Evolutionary conservation across 2,888 invertebrate genomes (phyloP), one percentile per base, ranked within the genome.

Genomic region (Cinara cedri): DNA sequence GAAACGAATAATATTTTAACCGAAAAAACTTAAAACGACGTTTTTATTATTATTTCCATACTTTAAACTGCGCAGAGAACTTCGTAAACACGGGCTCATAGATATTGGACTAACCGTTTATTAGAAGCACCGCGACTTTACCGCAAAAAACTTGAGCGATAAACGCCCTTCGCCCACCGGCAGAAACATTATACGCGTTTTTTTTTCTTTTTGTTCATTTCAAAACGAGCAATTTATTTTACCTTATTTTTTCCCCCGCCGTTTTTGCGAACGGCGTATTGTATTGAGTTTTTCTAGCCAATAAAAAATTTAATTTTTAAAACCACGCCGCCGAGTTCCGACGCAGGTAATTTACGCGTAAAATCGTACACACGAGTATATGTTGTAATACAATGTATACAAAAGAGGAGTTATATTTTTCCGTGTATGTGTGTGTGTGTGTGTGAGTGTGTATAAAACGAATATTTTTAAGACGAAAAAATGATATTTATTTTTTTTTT

Each of bases 101-200:
- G 76, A 68, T 68, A 76, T 76, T 68, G 76, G 57, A 76, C 76
- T 68, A 76, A 68, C 55, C 68, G 70, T 70, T 78, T 78, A 78
- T 78, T 78, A 78, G 70, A 78, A 78, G 57, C 70, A 34, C n/a
- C 57, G 13, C 78, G 21, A 78, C 70, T 70, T 70, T 42, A 34
- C 34, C 34, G 13, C 16, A 62, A 51, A n/a, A 78, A 78, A 70
- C 78, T 78, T 70, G 60, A n/a, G 70, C 60, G 60, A 78, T 78
- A 78, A 78, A 78, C 78, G 70, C 68, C 34, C 24, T 42, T 21
- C 34, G 24, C 70, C 60, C 68, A 34, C 34, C 34, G 6, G 24
- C 8, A 11, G 16, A 19, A 70, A 70, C 70, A 78, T 78, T 70
- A n/a, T n/a, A 70, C 51, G 78, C 70, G 42, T 21, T 13, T 24